Evolutionary conservation across 2,113 vertebrate genomes (phyloP).

Genomic region (Spermophilus dauricus): DNA sequence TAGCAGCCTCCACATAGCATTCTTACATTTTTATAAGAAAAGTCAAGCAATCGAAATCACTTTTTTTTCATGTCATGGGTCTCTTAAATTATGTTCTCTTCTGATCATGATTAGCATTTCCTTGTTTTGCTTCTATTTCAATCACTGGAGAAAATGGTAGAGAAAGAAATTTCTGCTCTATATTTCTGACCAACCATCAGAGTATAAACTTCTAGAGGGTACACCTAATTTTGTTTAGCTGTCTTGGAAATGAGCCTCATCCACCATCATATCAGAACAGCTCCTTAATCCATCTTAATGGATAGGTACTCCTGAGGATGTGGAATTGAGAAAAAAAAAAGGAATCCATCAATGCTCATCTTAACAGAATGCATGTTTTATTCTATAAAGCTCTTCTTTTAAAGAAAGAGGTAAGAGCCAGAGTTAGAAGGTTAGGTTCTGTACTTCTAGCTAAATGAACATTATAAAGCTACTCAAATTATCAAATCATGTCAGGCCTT

Average conservation of each 20-base stretch:
- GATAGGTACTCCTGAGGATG: neutral
- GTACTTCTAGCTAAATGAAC: neutral
- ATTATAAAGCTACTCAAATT: neutral
- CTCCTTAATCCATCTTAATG: neutral
- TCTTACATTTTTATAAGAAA: conserved; percentile 46
- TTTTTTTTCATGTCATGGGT: neutral
- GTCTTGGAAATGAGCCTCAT: neutral
- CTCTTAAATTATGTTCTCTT: neutral
- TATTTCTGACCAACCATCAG: neutral
- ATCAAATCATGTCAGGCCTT: neutral
- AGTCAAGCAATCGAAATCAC: neutral
- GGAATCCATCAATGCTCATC: neutral
- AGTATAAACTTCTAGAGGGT: neutral
- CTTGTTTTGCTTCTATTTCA: neutral
- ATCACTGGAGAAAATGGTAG: neutral
- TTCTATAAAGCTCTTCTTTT: too few relatives aligned
- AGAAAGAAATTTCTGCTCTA: neutral
- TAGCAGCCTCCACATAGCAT: neutral
- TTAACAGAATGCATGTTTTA: neutral
- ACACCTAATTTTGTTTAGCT: neutral
- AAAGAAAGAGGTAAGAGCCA: neutral
- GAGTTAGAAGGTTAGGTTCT: neutral
- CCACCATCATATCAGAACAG: neutral
- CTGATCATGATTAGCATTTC: neutral
- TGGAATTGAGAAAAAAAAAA: neutral